Base-by-base conservation (phyloP, 2,888 invertebrate species). In the Rhamphomyia laevipes region DNA sequence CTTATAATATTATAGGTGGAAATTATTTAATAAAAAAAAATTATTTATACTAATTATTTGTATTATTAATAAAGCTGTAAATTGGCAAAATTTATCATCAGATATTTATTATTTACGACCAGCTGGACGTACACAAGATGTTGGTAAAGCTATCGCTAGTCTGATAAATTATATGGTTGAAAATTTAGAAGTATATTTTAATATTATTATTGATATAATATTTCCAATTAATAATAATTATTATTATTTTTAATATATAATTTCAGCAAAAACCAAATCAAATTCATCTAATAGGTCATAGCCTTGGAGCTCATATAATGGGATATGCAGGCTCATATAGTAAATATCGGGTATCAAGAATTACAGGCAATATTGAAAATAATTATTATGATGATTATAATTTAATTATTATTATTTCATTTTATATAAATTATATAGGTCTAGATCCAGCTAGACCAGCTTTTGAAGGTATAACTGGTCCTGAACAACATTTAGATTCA, bases 391-490 rank as follows among this genome's bases (percentile, higher is more conserved):
- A 4, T 21, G 4, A 21, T n/a, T n/a, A n/a, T n/a, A n/a, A n/a
- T n/a, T n/a, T n/a, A 21, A n/a, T 13, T 21, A 21, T 21, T 7
- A 31, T 13, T 45, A 31, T n/a, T 46, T 38, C 51, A 18, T 5
- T 33, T 16, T 46, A 46, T 27, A 31, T 41, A 5, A 30, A 17
- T 59, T 72, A 76, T 11, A 74, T 75, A 59, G 81, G 81, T 3
- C 53, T 79, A 54, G 86, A 86, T 68, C 85, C 86, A 1, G 86
- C 86, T 1, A 59, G 65, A 1, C 68, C 68, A 0, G 67, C 66
- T 1, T 68, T 68, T 50, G 68, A 68, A 49, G 62, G 64, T 48
- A 65, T 66, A 43, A 65, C 66, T 51, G 67, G 67, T 0, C 66
- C 67, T 0, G 71, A 70, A 44, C 70, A 73, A 47, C 70, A 74